phyloP scores from a whole-genome alignment of 2,888 invertebrate genomes.

The Sphinx pinastri region DNA sequence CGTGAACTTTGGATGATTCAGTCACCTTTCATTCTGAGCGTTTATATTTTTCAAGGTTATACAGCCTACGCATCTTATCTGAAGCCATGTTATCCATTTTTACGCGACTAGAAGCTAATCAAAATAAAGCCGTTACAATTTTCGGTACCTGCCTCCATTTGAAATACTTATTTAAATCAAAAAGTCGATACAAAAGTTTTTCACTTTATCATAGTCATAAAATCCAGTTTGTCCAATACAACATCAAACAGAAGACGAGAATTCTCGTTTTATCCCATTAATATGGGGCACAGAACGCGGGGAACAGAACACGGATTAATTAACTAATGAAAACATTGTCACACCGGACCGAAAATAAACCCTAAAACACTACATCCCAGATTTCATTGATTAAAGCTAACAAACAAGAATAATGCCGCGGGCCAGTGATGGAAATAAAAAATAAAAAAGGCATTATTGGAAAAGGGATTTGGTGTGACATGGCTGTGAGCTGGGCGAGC shows the following conservation, averaged over 20 bases:
- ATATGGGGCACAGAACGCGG: not conserved
- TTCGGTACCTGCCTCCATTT: no score
- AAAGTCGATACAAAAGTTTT: not conserved
- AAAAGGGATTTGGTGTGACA: conserved; percentile 68
- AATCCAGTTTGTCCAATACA: conserved; percentile 6
- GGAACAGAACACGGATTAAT: conserved; percentile 24
- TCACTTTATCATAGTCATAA: not conserved
- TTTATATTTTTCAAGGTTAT: conserved; percentile 2
- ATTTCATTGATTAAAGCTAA: conserved; percentile 34
- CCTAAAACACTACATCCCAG: conserved; percentile 30
- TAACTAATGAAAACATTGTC: conserved; percentile 28
- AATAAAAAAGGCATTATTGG: conserved; percentile 61
- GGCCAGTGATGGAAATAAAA: conserved; percentile 53
- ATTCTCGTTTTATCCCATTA: not conserved
- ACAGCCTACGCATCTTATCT: not conserved
- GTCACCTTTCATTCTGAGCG: not conserved
- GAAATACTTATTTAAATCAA: no score
- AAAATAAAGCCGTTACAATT: no score
- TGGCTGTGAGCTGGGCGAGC: conserved; percentile 52
- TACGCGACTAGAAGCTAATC: no score
- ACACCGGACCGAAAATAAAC: conserved; percentile 26
- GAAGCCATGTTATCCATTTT: no score
- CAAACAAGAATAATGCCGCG: conserved; percentile 41
- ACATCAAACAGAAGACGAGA: conserved; percentile 11
- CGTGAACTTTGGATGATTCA: conserved; percentile 10